Base-by-base conservation (phyloP, 2,888 invertebrate species). In the Scaeva pyrastri region DNA sequence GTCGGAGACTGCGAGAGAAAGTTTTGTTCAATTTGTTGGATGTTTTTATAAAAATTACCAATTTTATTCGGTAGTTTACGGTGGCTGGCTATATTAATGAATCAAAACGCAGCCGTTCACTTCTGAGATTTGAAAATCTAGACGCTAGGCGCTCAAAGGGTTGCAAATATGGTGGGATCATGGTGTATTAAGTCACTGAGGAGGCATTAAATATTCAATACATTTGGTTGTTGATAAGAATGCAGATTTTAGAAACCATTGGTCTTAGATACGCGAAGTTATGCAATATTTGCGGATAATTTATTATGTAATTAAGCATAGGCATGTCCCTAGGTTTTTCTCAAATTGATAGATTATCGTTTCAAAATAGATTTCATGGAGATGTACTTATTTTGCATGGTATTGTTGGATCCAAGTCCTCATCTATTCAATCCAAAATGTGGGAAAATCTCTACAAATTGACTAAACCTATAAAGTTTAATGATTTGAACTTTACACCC, bases 1-100 rank as follows among this genome's bases (percentile, higher is more conserved):
- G 23, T 75, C 70, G 77, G n/a, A 76, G 26, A 41, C 8, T 64
- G 19, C 48, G n/a, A 72, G 81, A 74, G 86, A 86, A 86, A 86
- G 86, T 86, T 74, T 60, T 21, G 23, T 23, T 70, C 23, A n/a
- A 52, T 50, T 73, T n/a, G 11, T 2, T 26, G 2, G 19, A 56
- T 39, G 21, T 71, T 31, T 36, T 21, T 41, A 56, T 23, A 26
- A 41, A 43, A 23, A 62, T 41, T 2, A 64, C 11, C 5, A 43
- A 10, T 43, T 62, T 39, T 21, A 52, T 52, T 43, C 8, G n/a
- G 14, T 23, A 12, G 11, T 62, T 62, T 58, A 39, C n/a, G 10
- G 10, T 55, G 4, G 1, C 10, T 50, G 10, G 10, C 5, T 4
- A 31, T 36, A 1, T 31, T 14, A 11, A 16, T 56, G 11, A 19